Conservation (phyloP, 2,888 invertebrate species). For the Mayetiola destructor region DNA sequence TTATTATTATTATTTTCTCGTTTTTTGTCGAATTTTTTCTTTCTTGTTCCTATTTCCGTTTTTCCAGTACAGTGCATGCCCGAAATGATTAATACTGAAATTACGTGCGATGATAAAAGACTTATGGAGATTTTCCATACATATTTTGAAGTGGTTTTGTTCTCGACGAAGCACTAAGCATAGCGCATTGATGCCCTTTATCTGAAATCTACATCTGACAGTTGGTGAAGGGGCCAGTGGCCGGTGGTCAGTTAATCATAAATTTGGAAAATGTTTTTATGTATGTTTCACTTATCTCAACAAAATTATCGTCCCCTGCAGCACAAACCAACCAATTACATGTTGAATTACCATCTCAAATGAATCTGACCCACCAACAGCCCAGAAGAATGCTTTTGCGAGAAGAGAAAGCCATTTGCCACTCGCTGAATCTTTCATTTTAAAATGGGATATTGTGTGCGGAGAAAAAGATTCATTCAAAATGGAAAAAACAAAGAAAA, state of each 20-base stretch:
- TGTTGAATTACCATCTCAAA: not conserved
- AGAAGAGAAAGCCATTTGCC: not conserved
- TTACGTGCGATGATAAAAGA: conserved; percentile 8
- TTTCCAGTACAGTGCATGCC: not conserved
- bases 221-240: not conserved
- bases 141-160: not conserved
- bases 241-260: conserved; percentile 4
- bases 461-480: not conserved
- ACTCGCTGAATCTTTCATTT: conserved; percentile 1
- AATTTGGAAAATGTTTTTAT: not conserved
- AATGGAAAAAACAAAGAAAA: not conserved
- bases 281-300: not conserved
- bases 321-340: conserved; percentile 10
- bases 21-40: no score
- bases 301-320: not conserved
- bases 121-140: not conserved
- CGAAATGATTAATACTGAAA: conserved; percentile 1
- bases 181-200: conserved; percentile 5
- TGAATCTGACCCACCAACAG: not conserved
- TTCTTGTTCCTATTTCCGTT: not conserved
- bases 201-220: not conserved
- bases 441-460: not conserved
- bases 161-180: not conserved
- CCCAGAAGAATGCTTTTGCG: not conserved
- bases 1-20: not conserved